Evolutionary conservation across 2,797 vertebrate species (phyloP), one percentile per base, ranked within the genome.

Genomic region (Myotis daubentonii): DNA sequence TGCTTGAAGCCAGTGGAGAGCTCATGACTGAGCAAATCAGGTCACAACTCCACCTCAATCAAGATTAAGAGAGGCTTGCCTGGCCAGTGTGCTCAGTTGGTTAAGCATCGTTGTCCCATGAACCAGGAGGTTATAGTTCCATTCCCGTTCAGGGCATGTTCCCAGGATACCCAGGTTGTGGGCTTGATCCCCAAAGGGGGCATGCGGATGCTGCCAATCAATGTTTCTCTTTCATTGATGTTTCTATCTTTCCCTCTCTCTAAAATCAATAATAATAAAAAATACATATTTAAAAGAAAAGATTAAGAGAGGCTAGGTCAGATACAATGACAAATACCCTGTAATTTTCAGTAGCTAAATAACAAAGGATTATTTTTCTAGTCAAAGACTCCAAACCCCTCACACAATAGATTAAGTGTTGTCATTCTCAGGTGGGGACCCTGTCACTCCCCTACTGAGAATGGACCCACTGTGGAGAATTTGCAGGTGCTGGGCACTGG

Each of bases 331-430:
- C 38, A 72, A 22, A 81, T 13, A 57, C 6, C 3, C 16, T 12
- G 30, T 28, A 79, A 51, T 76, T 94, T 62, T 84, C 20, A 36
- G 71, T n/a, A 82, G 65, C 36, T 83, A 44, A 94, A 60, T 87
- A 87, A 76, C 33, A 68, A 78, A 74, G 15, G n/a, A 51, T 86
- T 72, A 38, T 81, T 83, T 83, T 89, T 66, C 81, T 33, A 79
- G 49, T 51, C 60, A 78, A 30, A 65, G 47, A 33, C n/a, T 89
- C 62, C 19, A 49, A 86, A 30, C 49, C 70, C 36, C 36, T 89
- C 60, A 25, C 17, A 38, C n/a, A 68, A 13, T 60, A 44, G 16
- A 44, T 57, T 68, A 25, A 3, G 2, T 76, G 10, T n/a, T 49
- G 1, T 47, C 22, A 33, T 76, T 90, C 9, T 86, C 38, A n/a